phyloP scores from a whole-genome alignment of 2,888 invertebrate species.

The Trichopoda pennipes region DNA sequence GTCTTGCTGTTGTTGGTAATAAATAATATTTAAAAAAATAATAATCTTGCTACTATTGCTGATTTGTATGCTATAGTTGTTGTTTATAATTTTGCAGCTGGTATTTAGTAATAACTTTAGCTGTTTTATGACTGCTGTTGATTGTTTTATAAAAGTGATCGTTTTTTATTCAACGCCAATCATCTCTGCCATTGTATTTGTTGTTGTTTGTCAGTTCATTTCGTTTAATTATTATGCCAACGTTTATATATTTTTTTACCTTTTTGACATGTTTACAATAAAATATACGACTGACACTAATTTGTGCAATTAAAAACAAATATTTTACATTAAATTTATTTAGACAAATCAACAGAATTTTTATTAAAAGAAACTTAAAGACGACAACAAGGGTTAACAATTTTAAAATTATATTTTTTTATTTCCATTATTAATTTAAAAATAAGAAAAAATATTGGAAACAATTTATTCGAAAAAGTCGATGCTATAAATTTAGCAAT shows the following conservation, averaged over 20 bases:
- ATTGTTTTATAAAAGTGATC: constrained; percentile 13
- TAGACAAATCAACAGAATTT: constrained; percentile 58
- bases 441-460: too few relatives aligned
- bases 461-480: too few relatives aligned
- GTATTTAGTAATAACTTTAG: constrained; percentile 10
- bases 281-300: constrained; percentile 69
- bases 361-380: constrained; percentile 31
- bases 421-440: too few relatives aligned
- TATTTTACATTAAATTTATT: constrained; percentile 67
- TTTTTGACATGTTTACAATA: constrained; percentile 60
- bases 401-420: constrained; percentile 7
- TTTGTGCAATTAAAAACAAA: constrained; percentile 70
- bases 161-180: constrained; percentile 41
- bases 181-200: constrained; percentile 30
- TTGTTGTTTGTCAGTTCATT: constrained; percentile 50
- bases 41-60: background rate
- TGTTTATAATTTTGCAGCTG: constrained; percentile 10
- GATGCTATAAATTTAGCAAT: too few relatives aligned
- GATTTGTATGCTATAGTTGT: constrained; percentile 13
- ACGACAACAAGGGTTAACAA: background rate
- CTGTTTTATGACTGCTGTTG: constrained; percentile 26
- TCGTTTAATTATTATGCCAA: constrained; percentile 54
- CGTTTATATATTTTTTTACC: constrained; percentile 26
- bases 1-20: constrained; percentile 17
- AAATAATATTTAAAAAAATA: constrained; percentile 42